Conservation (phyloP, 2,888 invertebrate genomes). For the Polydrusus tereticollis region DNA sequence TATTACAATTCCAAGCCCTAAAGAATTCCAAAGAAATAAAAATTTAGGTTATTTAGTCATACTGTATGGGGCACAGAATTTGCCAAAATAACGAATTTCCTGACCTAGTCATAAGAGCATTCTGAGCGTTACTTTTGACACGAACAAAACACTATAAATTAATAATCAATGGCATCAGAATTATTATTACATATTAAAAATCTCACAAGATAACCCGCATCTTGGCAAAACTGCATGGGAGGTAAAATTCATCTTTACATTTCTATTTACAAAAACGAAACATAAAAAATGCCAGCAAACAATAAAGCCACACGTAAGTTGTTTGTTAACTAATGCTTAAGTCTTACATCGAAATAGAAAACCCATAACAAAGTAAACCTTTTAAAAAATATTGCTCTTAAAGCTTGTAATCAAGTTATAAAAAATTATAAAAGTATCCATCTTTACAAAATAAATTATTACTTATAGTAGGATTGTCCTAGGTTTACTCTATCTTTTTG, state of each 20-base stretch:
- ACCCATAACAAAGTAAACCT: slow-evolving; percentile 11
- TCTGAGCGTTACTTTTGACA: too few relatives aligned
- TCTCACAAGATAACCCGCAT: neutral
- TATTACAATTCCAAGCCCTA: neutral
- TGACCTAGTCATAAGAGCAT: too few relatives aligned
- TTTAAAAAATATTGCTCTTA: slow-evolving; percentile 30
- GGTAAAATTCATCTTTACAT: slow-evolving; percentile 27
- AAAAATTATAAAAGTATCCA: slow-evolving; percentile 14
- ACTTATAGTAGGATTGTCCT: slow-evolving; percentile 37
- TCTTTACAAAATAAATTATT: slow-evolving; percentile 41
- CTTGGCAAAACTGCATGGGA: slow-evolving; percentile 10
- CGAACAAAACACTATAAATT: too few relatives aligned
- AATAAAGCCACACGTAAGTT: neutral
- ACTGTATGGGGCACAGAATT: neutral
- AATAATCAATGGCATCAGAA: too few relatives aligned
- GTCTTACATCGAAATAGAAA: slow-evolving; percentile 1
- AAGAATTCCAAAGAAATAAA: neutral
- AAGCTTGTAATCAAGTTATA: slow-evolving; percentile 1
- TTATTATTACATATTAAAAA: too few relatives aligned
- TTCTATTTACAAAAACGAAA: neutral
- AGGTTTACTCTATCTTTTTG: slow-evolving; percentile 56
- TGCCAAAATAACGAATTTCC: neutral
- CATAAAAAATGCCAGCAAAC: neutral
- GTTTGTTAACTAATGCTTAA: neutral
- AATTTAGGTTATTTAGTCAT: neutral